Evolutionary conservation across 2,888 invertebrate species (phyloP).

Genomic region (Anoplius nigerrimus): DNA sequence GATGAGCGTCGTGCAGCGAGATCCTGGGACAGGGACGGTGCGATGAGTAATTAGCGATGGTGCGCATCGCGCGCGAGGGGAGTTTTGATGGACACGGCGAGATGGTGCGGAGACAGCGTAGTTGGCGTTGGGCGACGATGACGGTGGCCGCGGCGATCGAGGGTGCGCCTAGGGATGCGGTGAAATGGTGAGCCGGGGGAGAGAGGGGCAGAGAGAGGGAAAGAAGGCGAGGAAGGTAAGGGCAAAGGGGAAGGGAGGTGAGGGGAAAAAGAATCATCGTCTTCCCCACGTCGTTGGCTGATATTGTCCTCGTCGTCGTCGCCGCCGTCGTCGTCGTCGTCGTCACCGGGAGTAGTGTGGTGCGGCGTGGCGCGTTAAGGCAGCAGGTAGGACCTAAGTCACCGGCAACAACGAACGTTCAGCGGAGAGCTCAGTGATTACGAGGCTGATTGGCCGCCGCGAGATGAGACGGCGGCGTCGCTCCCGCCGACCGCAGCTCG

Average conservation of each 20-base stretch:
- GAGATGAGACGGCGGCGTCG: conserved; percentile 75
- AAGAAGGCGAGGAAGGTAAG: conserved; percentile 11
- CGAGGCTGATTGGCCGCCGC: conserved; percentile 74
- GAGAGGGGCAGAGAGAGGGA: conserved; percentile 19
- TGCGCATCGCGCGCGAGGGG: conserved; percentile 10
- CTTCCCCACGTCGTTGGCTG: background rate
- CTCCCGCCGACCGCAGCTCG: conserved; percentile 70
- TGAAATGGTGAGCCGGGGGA: background rate
- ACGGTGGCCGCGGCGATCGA: conserved; percentile 20
- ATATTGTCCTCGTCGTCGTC: conserved; percentile 23
- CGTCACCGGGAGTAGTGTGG: conserved; percentile 29
- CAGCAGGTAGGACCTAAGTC: conserved; percentile 53
- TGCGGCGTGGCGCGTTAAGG: conserved; percentile 48
- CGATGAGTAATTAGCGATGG: conserved; percentile 33
- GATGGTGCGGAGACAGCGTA: background rate
- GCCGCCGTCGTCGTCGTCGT: conserved; percentile 31
- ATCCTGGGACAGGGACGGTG: background rate
- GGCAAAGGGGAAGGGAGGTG: conserved; percentile 12
- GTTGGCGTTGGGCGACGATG: background rate
- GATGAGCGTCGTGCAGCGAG: no score
- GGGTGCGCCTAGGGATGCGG: conserved; percentile 1
- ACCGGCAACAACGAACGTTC: conserved; percentile 62
- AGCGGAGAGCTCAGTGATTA: conserved; percentile 72
- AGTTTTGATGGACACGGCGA: background rate
- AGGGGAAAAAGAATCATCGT: conserved; percentile 6